Percentiles rank a stretch among this genome's conserved stretches.
phyloP scores from a whole-genome alignment of 1,140 invertebrate species.

The Vollenhovia emeryi region DNA sequence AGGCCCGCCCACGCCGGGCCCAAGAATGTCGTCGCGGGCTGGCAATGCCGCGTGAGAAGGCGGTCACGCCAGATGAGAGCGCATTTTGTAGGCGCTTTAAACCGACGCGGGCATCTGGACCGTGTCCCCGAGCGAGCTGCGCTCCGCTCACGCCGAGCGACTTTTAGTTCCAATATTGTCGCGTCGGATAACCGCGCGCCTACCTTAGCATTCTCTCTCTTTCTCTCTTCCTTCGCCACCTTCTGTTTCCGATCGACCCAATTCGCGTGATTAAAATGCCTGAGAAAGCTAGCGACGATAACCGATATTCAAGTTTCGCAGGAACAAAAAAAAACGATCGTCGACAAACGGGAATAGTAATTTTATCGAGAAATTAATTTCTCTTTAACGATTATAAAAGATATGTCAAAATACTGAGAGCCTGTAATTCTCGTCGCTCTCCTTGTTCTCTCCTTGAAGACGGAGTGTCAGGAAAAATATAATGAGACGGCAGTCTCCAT shows the following conservation, averaged over 20 bases:
- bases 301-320: neutral
- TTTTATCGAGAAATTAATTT: constrained; percentile 8
- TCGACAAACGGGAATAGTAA: neutral
- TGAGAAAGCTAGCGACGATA: neutral
- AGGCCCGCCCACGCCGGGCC: constrained; percentile 58
- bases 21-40: constrained; percentile 61
- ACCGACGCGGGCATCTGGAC: constrained; percentile 19
- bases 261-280: constrained; percentile 7
- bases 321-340: no score
- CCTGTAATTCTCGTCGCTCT: neutral
- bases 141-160: constrained; percentile 9
- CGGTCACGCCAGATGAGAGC: constrained; percentile 41
- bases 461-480: neutral
- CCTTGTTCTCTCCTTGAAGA: neutral
- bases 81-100: constrained; percentile 47
- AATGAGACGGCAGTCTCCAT: neutral
- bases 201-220: neutral
- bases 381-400: neutral
- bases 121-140: neutral
- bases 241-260: constrained; percentile 17
- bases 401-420: neutral
- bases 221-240: neutral
- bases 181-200: constrained; percentile 7
- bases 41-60: constrained; percentile 26
- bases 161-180: constrained; percentile 38